Conservation (phyloP, 2,888 invertebrate species). For the Chymomyza procnemis region DNA sequence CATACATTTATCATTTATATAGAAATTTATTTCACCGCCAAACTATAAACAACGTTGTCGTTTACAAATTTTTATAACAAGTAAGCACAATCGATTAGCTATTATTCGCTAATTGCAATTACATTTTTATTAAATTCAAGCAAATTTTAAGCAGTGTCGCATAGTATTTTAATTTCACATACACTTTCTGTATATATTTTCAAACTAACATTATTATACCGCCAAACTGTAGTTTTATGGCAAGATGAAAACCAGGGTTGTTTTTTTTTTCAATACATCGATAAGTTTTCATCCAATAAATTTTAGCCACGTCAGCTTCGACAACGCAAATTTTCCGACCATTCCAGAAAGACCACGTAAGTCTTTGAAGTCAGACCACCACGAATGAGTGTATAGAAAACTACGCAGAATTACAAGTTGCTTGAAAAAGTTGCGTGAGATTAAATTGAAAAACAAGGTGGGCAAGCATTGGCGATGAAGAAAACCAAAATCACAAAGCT, state of each 20-base stretch:
- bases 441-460: conserved; percentile 33
- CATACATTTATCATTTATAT: too few relatives aligned
- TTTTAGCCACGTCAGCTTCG: conserved; percentile 58
- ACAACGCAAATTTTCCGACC: conserved; percentile 14
- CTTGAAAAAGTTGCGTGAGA: conserved; percentile 57
- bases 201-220: too few relatives aligned
- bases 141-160: too few relatives aligned
- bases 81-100: too few relatives aligned
- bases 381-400: neutral
- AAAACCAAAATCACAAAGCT: conserved; percentile 49
- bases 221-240: too few relatives aligned
- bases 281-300: conserved; percentile 27
- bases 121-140: too few relatives aligned
- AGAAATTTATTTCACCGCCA: too few relatives aligned
- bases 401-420: conserved; percentile 16
- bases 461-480: conserved; percentile 57
- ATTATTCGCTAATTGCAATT: too few relatives aligned
- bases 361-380: neutral
- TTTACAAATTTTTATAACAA: too few relatives aligned
- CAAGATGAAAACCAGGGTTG: neutral
- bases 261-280: neutral
- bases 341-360: conserved; percentile 48
- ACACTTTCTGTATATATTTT: too few relatives aligned
- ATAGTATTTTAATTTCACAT: too few relatives aligned
- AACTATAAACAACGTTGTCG: too few relatives aligned